Evolutionary conservation across 2,888 invertebrate genomes (phyloP), one percentile per base, ranked within the genome.

Genomic region (Pyrrhia umbra): DNA sequence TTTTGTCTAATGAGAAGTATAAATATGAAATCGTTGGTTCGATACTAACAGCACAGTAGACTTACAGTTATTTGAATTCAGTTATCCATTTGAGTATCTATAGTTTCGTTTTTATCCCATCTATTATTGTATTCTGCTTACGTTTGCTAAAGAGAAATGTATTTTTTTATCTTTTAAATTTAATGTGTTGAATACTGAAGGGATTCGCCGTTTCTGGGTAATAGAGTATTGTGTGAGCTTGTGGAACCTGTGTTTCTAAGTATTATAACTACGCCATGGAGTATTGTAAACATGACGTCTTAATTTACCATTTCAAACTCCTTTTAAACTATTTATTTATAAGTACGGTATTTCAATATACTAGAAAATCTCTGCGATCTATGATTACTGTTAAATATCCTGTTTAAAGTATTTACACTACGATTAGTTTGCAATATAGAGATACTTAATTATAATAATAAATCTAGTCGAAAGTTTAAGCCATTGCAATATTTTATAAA

Each of bases 381-480:
- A 50, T 71, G 77, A 60, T 60, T 18, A 70, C 45, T 69, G 52
- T 54, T 62, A 68, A 61, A 61, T 25, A 69, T 66, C 59, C 46
- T 76, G 67, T 68, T 78, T 60, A 62, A 75, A 71, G 57, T 78
- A 74, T 75, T 65, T 76, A 74, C 66, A 67, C 51, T 78, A 66
- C 63, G 75, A 68, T 73, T 68, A 68, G 68, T 72, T 86, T 89
- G 89, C 90, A 90, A 89, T 90, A 92, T 90, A 91, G 86, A 86
- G 82, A 80, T 90, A 92, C 89, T 89, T 92, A 85, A 83, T 91
- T 89, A 91, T 90, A 85, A 89, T 92, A 92, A 90, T 90, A 88
- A 91, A 90, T 95, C 95, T 95, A 95, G 95, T 95, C 95, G 94
- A 86, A 93, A 92, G 88, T 90, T 90, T 90, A 90, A 92, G 95